Evolutionary conservation across 2,113 vertebrate species (phyloP).

Genomic region (Silurus glanis): DNA sequence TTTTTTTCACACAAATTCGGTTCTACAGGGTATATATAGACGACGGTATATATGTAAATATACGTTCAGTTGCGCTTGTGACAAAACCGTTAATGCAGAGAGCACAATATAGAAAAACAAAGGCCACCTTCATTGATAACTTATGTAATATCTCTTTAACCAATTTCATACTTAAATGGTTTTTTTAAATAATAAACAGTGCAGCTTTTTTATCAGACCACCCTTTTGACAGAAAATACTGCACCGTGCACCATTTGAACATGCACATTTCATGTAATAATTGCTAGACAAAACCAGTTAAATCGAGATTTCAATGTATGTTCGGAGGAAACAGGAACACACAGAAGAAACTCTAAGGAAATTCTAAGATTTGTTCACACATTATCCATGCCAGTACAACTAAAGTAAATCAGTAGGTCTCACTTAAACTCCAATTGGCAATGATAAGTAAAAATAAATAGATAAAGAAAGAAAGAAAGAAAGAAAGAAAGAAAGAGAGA

Average conservation of each 20-base stretch:
- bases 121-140: not conserved
- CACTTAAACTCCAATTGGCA: conserved; percentile 41
- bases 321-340: no score
- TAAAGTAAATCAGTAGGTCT: conserved; percentile 44
- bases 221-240: not conserved
- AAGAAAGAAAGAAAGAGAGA: conserved; percentile 77
- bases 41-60: conserved; percentile 56
- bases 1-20: conserved; percentile 87
- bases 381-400: conserved; percentile 12
- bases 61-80: conserved; percentile 25
- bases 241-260: no score
- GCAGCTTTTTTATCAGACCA: not conserved
- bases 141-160: not conserved
- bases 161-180: not conserved
- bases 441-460: not conserved
- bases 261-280: not conserved
- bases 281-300: not conserved
- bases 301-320: not conserved
- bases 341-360: no score
- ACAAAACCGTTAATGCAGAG: not conserved
- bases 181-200: not conserved
- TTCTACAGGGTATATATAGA: conserved; percentile 92
- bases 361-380: not conserved
- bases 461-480: not conserved
- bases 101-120: not conserved